Conservation (phyloP, 2,888 invertebrate genomes). For the Aphodius granarius region DNA sequence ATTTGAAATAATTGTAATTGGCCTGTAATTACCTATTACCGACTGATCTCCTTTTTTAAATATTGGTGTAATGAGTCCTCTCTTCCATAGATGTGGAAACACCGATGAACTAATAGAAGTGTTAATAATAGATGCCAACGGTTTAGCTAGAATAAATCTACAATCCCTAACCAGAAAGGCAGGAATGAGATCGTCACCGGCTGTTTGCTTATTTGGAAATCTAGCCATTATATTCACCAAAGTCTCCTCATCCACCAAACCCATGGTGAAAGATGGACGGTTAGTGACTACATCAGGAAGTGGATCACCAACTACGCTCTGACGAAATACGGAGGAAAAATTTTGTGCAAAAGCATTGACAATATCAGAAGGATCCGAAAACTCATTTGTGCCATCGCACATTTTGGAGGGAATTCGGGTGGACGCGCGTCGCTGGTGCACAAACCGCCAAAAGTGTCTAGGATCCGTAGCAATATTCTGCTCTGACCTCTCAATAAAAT, state of each 20-base stretch:
- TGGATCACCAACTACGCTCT: too few species aligned
- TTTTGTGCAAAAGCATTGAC: not conserved
- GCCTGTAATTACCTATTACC: slow-evolving; percentile 17
- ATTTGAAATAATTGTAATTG: slow-evolving; percentile 18
- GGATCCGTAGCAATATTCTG: not conserved
- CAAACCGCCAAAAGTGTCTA: not conserved
- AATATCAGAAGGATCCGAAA: not conserved
- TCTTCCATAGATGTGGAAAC: slow-evolving; percentile 14
- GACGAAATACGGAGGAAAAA: not conserved
- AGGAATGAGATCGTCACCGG: too few species aligned
- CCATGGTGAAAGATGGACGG: not conserved
- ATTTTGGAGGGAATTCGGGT: not conserved
- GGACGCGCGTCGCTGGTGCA: not conserved
- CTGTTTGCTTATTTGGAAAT: not conserved
- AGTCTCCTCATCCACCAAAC: not conserved
- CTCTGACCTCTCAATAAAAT: not conserved
- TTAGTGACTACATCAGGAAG: not conserved
- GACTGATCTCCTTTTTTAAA: slow-evolving; percentile 15
- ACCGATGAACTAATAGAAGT: not conserved
- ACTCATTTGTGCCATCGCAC: not conserved
- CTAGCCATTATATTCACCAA: not conserved
- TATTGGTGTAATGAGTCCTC: slow-evolving; percentile 17
- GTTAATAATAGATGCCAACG: not conserved
- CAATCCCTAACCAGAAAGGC: not conserved
- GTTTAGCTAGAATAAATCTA: not conserved